Base-by-base conservation (phyloP, 2,797 vertebrate species). In the Helarctos malayanus region DNA sequence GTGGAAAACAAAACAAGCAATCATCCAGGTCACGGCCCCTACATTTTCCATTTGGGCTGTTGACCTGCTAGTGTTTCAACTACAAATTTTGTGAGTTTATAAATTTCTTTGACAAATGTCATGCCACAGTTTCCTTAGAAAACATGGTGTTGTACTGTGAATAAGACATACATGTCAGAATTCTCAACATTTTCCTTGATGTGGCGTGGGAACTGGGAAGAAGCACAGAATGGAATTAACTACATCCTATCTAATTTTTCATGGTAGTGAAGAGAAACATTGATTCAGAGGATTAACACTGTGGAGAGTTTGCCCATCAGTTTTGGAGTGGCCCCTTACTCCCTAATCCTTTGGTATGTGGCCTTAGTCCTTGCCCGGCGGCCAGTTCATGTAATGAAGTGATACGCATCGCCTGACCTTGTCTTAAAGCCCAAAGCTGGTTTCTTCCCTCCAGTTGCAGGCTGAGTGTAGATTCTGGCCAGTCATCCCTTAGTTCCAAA, bases 1-100 rank as follows among this genome's bases (percentile, higher is more conserved):
- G 45, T 19, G 91, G 81, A 94, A 93, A 49, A 76, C 73, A 41
- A 97, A 93, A 32, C 68, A 89, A 84, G 80, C 25, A 38, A 81
- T 69, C 15, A 25, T 2, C 7, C n/a, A 35, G 80, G 19, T 41
- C 69, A 61, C 7, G 7, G 45, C 35, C 57, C 13, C 38, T 83
- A 13, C 35, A 23, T 83, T 95, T 93, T 41, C 91, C 75, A 45
- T 59, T 90, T 1, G 0, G 32, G 27, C 23, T 61, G 29, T 82
- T 52, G 68, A 25, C 45, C 23, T 41, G 29, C 59, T 59, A 81
- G 0, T 7, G 35, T 78, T 92, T 88, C 89, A 68, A 23, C 35
- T n/a, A 14, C 54, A 92, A 71, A 16, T 35, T 92, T 85, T 54
- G 25, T 79, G 65, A 69, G n/a, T 79, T 76, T 78, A 4, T 90